Evolutionary conservation across 2,113 vertebrate species (phyloP).

Genomic region (Epinephelus fuscoguttatus): DNA sequence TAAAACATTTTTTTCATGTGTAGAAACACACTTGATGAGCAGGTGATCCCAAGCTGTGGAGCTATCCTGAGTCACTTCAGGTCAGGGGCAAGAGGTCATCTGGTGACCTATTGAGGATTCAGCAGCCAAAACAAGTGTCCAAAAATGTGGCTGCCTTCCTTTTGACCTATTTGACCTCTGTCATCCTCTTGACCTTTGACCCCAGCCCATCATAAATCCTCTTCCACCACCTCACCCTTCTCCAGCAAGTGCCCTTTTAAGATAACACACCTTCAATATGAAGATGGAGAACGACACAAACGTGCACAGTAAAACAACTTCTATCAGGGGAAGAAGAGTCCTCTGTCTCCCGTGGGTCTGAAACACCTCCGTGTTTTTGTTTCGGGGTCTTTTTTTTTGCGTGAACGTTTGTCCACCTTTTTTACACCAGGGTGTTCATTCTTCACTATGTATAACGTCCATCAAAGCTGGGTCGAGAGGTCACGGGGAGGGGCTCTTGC

Average conservation of each 20-base stretch:
- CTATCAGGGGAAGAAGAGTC: conserved; percentile 68
- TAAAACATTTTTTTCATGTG: conserved; percentile 47
- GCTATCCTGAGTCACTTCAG: conserved; percentile 71
- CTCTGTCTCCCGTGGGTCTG: conserved; percentile 41
- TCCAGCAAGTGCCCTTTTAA: conserved; percentile 81
- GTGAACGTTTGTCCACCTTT: conserved; percentile 36
- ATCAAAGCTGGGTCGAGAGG: conserved; percentile 49
- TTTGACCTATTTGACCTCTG: conserved; percentile 55
- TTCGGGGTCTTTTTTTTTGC: not conserved
- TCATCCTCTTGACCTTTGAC: conserved; percentile 58
- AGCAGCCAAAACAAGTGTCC: conserved; percentile 60
- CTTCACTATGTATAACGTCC: conserved; percentile 46
- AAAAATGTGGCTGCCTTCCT: conserved; percentile 56
- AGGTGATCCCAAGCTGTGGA: conserved; percentile 64
- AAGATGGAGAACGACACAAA: conserved; percentile 90
- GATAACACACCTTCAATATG: conserved; percentile 99
- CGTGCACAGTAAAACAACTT: conserved; percentile 75
- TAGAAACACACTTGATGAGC: conserved; percentile 69
- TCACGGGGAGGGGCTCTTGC: conserved; percentile 60
- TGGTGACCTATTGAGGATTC: conserved; percentile 41
- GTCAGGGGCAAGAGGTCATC: conserved; percentile 58
- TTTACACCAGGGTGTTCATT: conserved; percentile 49
- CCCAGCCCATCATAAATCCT: conserved; percentile 48
- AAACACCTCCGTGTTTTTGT: conserved; percentile 40
- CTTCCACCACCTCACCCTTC: conserved; percentile 59